phyloP scores from a whole-genome alignment of 64 coral and sea anemone species.

The Pocillopora verrucosa region DNA sequence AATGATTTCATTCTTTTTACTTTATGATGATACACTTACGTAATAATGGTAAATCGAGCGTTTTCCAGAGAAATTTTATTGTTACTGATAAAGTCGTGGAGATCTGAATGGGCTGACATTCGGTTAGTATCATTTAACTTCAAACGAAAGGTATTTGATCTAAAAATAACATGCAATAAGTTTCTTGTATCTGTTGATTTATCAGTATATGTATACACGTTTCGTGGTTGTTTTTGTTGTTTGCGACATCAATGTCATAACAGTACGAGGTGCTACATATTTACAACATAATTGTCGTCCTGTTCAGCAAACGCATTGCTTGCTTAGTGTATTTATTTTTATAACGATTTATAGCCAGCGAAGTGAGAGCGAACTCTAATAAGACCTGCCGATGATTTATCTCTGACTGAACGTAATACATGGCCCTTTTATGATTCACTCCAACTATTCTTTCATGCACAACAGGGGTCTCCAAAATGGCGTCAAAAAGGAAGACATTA shows the following conservation, averaged over 20 bases:
- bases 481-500: neutral
- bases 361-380: neutral
- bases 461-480: neutral
- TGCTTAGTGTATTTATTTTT: conserved; percentile 14
- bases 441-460: neutral
- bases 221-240: neutral
- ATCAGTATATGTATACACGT: neutral
- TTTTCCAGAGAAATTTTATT: neutral
- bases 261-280: neutral
- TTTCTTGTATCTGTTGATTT: neutral
- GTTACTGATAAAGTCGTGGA: no score
- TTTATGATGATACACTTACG: neutral
- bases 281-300: neutral
- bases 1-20: neutral
- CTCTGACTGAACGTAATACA: neutral
- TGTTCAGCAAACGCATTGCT: neutral
- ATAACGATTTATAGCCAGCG: neutral
- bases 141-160: neutral
- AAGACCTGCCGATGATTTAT: neutral
- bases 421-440: neutral
- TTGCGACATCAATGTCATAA: neutral
- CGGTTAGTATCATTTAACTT: neutral
- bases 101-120: no score
- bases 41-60: neutral
- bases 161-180: neutral